Percentiles rank a stretch among this genome's conserved stretches.
phyloP scores from a whole-genome alignment of 37 sponge, comb jelly and placozoan genomes.

The Haliclona indistincta region DNA sequence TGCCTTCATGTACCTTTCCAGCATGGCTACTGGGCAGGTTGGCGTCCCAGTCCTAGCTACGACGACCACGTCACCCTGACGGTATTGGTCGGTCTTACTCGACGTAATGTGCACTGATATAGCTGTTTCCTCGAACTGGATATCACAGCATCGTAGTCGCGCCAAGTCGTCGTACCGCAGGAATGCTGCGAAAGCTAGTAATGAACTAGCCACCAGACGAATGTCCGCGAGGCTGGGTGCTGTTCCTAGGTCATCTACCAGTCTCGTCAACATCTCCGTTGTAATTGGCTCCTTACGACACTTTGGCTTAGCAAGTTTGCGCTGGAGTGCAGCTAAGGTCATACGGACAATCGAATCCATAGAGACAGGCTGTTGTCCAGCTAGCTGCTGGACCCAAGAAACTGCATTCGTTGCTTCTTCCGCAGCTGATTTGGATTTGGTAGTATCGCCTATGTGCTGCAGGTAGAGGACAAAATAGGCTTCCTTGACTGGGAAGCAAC shows the following conservation, averaged over 20 bases:
- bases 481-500: conserved; percentile 7
- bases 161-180: conserved; percentile 18
- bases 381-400: conserved; percentile 23
- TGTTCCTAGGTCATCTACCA: not conserved
- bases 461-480: conserved; percentile 4
- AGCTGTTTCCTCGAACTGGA: not conserved
- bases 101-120: not conserved
- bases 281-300: conserved; percentile 22
- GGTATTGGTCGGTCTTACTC: conserved; percentile 37
- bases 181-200: conserved; percentile 14
- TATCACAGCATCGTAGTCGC: not conserved
- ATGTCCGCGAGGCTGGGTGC: conserved; percentile 1
- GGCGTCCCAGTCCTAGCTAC: conserved; percentile 21
- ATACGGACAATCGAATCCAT: not conserved
- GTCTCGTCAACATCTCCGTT: conserved; percentile 7
- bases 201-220: not conserved
- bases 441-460: not conserved
- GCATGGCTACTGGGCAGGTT: conserved; percentile 33
- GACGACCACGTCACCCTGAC: conserved; percentile 8
- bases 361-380: not conserved
- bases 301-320: conserved; percentile 1
- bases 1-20: conserved; percentile 7
- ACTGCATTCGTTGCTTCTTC: conserved; percentile 29
- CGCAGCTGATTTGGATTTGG: not conserved
- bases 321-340: conserved; percentile 6